Evolutionary conservation across 2,113 vertebrate species (phyloP).

Genomic region (Romanogobio albipinnatus): DNA sequence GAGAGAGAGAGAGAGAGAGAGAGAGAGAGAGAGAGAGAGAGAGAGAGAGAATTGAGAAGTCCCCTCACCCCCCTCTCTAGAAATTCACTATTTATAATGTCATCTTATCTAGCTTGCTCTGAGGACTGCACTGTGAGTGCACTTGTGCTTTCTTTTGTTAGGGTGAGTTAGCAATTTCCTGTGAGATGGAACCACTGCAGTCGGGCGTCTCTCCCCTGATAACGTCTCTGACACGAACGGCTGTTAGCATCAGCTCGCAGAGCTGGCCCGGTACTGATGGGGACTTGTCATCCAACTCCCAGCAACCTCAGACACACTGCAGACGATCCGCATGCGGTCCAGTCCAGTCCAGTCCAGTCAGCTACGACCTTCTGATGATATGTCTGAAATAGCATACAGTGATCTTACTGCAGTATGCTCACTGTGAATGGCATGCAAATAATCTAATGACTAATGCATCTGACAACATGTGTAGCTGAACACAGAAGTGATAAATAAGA

Average conservation of each 20-base stretch:
- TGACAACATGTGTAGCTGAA: not conserved
- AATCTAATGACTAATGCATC: not conserved
- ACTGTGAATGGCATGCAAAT: not conserved
- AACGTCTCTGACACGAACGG: slow-evolving; percentile 92
- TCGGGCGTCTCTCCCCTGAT: slow-evolving; percentile 89
- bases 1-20: slow-evolving; percentile 45
- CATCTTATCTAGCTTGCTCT: slow-evolving; percentile 92
- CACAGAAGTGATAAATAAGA: not conserved
- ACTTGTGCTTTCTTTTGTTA: slow-evolving; percentile 98
- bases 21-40: not conserved
- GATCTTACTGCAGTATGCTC: not conserved
- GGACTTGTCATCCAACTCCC: slow-evolving; percentile 72
- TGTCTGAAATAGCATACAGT: not conserved
- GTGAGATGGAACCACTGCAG: slow-evolving; percentile 91
- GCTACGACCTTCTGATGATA: not conserved
- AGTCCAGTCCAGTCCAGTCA: not conserved
- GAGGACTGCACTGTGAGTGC: slow-evolving; percentile 88
- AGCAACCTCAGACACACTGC: slow-evolving; percentile 63
- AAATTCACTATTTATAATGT: slow-evolving; percentile 88
- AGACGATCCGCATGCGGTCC: not conserved
- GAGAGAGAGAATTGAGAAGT: slow-evolving; percentile 60
- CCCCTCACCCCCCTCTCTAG: slow-evolving; percentile 72
- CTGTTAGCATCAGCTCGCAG: slow-evolving; percentile 87
- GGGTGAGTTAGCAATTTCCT: slow-evolving; percentile 98
- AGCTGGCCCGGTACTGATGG: slow-evolving; percentile 76